Evolutionary conservation across 2,797 vertebrate genomes (phyloP).

Genomic region (Glyptemys insculpta): DNA sequence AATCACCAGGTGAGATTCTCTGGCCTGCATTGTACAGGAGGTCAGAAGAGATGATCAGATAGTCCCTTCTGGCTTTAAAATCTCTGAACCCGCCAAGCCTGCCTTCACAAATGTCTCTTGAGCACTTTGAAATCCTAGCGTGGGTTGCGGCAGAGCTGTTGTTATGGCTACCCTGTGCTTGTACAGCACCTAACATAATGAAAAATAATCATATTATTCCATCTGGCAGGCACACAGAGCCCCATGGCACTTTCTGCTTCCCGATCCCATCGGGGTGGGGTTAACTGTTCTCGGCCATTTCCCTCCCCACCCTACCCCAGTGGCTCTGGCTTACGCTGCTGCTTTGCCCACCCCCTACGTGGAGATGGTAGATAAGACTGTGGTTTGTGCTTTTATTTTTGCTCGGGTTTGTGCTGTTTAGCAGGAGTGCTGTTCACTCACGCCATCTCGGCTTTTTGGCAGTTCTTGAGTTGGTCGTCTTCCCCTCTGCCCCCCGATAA

Average conservation of each 20-base stretch:
- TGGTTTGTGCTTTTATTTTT: constrained; percentile 15
- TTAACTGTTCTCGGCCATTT: accelerated
- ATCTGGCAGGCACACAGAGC: neutral
- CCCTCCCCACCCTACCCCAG: neutral
- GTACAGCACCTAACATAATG: neutral
- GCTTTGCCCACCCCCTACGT: neutral
- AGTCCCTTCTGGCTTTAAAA: neutral
- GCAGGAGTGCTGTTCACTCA: neutral
- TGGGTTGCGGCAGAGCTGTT: neutral
- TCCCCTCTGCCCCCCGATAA: neutral
- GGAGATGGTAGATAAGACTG: neutral
- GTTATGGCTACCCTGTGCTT: neutral
- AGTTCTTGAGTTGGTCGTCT: neutral
- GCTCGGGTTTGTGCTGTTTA: neutral
- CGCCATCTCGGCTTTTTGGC: neutral
- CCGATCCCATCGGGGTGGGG: accelerated
- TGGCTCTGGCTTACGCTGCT: neutral
- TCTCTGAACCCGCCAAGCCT: neutral
- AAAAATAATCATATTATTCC: neutral
- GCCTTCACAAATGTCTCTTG: neutral
- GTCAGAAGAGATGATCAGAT: neutral
- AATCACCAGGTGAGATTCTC: neutral
- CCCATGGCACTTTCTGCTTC: neutral
- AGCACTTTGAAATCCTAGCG: neutral
- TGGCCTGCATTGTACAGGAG: neutral